Percentiles rank a stretch among this genome's conserved stretches.
Conservation (phyloP, 2,113 vertebrate species). For the Lagopus muta region DNA sequence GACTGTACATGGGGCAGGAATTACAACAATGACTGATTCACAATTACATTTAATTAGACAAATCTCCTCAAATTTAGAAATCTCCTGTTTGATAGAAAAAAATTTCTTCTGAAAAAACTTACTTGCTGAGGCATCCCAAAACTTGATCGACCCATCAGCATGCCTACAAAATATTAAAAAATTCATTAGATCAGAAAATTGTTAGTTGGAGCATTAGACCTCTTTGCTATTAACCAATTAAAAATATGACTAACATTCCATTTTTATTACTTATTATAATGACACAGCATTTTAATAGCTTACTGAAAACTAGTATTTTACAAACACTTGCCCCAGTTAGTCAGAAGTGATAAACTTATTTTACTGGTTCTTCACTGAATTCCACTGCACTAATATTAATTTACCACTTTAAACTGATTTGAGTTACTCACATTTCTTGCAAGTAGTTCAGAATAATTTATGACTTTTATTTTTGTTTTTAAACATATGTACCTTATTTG, state of each 20-base stretch:
- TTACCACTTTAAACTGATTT: neutral
- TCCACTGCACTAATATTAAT: neutral
- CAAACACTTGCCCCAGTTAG: neutral
- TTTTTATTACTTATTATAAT: neutral
- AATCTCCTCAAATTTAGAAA: neutral
- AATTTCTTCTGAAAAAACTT: conserved; percentile 66
- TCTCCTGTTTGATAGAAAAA: neutral
- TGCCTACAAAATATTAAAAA: conserved; percentile 81
- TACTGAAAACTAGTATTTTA: fast-evolving
- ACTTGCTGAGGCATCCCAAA: conserved; percentile 99
- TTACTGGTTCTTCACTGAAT: neutral
- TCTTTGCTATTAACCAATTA: neutral
- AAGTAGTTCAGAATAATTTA: neutral
- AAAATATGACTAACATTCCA: neutral
- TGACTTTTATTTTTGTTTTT: neutral
- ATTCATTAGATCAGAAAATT: neutral
- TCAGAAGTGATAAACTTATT: no score
- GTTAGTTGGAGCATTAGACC: neutral
- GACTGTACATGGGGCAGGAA: neutral
- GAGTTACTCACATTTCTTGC: neutral
- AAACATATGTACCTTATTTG: neutral
- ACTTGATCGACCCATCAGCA: conserved; percentile 98
- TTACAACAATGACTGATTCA: neutral
- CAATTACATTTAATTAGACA: neutral
- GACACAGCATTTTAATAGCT: neutral